Evolutionary conservation across 2,888 invertebrate species (phyloP).

Genomic region (Cephus runcator): DNA sequence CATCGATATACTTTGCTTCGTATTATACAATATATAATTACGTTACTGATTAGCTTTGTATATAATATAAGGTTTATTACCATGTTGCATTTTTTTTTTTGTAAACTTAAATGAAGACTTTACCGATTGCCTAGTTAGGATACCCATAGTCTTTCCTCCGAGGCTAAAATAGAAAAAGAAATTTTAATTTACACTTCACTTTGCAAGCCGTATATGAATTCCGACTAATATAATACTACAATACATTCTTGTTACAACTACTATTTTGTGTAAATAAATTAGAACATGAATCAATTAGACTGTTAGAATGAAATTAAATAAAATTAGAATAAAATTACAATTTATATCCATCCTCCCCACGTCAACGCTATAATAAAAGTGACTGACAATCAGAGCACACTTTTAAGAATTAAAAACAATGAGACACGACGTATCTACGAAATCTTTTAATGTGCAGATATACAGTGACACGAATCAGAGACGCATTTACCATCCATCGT

Average conservation of each 20-base stretch:
- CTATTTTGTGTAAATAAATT: not conserved
- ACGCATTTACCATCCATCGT: not conserved
- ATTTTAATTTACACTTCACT: conserved; percentile 7
- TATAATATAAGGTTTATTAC: not conserved
- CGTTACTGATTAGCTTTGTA: not conserved
- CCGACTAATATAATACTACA: not conserved
- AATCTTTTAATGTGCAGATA: not conserved
- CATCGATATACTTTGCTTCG: not conserved
- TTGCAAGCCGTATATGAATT: not conserved
- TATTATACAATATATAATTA: not conserved
- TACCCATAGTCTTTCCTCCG: conserved; percentile 35
- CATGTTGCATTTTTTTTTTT: conserved; percentile 9
- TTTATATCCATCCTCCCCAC: not conserved
- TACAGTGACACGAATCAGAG: not conserved
- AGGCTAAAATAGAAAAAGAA: conserved; percentile 42
- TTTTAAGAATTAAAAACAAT: not conserved
- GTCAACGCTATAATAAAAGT: not conserved
- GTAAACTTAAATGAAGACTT: conserved; percentile 27
- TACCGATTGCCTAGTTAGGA: conserved; percentile 22
- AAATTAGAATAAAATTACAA: too few species aligned
- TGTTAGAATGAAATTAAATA: not conserved
- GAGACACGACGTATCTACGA: not conserved
- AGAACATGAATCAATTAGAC: not conserved
- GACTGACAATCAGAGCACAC: not conserved
- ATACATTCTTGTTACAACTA: not conserved